These are phyloP conservation scores for Frankliniella intonsa DNA, from an alignment of 2,888 invertebrate species.

Conservation along the genomic window DNA sequence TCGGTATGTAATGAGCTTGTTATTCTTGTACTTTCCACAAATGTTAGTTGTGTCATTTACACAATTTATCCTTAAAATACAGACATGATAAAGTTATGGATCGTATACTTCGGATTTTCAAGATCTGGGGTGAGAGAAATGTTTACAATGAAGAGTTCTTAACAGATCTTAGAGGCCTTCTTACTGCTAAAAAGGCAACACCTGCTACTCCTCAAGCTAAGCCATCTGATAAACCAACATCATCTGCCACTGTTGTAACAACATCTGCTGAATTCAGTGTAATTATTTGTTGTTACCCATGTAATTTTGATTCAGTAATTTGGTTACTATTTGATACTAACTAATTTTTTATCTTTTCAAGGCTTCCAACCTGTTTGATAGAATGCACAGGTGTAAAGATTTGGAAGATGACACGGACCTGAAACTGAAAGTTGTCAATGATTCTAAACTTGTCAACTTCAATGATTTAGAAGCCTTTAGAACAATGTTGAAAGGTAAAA, in stretches of 20 bases:
- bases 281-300: slow-evolving; percentile 39
- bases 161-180: slow-evolving; percentile 75
- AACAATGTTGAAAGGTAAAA: slow-evolving; percentile 70
- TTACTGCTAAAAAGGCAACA: slow-evolving; percentile 59
- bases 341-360: slow-evolving; percentile 45
- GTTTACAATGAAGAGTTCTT: slow-evolving; percentile 89
- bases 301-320: slow-evolving; percentile 20
- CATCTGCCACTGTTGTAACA: background rate
- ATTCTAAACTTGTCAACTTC: slow-evolving; percentile 58
- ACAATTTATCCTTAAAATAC: slow-evolving; percentile 39
- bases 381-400: slow-evolving; percentile 68
- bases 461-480: slow-evolving; percentile 75
- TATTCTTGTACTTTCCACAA: background rate
- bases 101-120: slow-evolving; percentile 83
- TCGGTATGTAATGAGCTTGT: slow-evolving; percentile 53
- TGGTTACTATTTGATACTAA: slow-evolving; percentile 3
- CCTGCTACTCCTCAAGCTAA: slow-evolving; percentile 30
- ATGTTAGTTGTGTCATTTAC: slow-evolving; percentile 25
- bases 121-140: slow-evolving; percentile 91
- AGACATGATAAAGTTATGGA: slow-evolving; percentile 86
- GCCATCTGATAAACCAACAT: background rate
- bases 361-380: slow-evolving; percentile 67
- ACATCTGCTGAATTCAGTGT: background rate
- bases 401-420: slow-evolving; percentile 69
- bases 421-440: slow-evolving; percentile 63